Evolutionary conservation across 2,888 invertebrate genomes (phyloP), one percentile per base, ranked within the genome.

Genomic region (Oxycera nigricornis): DNA sequence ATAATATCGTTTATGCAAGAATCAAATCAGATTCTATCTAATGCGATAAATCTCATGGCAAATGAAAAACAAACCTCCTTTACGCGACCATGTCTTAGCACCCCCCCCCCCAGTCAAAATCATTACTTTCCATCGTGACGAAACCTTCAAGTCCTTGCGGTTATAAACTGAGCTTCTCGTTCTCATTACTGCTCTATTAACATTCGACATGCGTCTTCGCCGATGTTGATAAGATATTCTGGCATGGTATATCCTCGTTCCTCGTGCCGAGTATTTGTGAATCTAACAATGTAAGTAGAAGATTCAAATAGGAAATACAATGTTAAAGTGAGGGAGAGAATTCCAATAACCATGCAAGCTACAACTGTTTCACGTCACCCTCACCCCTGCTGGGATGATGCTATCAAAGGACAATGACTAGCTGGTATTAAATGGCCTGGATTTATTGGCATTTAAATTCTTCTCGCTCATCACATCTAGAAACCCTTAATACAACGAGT

Each of bases 401-500:
- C 61, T 30, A 3, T 17, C 39, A 55, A 61, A 73, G 73, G 68
- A 73, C 75, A 73, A 68, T 65, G 65, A 65, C 68, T 41, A 24
- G 72, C 59, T 76, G 70, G 72, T 75, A 76, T 75, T 76, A 77
- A 78, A 78, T 77, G 74, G 76, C 73, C 77, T 62, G 78, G 81
- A 81, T 82, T 81, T 81, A 80, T 80, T 80, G 80, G 78, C 80
- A 81, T 82, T 82, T 85, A 85, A 85, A 85, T 85, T 83, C 82
- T 83, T 85, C 82, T 80, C 81, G 82, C 83, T 84, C 82, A 85
- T 83, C 84, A 82, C 81, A 77, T 79, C 78, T 35, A 2, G 6
- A 46, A 46, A 46, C 3, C 14, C 3, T 3, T 46, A 2, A 17
- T 7, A 7, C 14, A n/a, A n/a, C n/a, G n/a, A n/a, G n/a, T n/a